A percentile compares a stretch with the other conserved stretches of the same genome.
Conservation (phyloP, 2,888 invertebrate species). For the Celastrina argiolus region DNA sequence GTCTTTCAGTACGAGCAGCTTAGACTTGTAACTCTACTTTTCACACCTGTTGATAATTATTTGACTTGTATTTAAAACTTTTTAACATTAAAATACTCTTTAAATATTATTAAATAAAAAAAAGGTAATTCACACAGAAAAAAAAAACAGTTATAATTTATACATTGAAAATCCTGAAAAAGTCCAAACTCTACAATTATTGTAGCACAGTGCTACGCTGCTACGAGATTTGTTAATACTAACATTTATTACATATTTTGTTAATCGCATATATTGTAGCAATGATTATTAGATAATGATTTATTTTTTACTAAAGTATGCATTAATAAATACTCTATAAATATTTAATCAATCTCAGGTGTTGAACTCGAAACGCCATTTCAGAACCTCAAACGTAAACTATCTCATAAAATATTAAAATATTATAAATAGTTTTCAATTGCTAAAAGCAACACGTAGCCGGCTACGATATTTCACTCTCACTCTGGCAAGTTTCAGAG, state of each 20-base stretch:
- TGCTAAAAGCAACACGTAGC: constrained; percentile 67
- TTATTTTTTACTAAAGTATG: constrained; percentile 19
- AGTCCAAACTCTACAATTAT: not conserved
- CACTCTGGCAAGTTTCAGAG: constrained; percentile 61
- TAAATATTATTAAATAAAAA: not conserved
- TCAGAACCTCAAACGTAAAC: constrained; percentile 16
- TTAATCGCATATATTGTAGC: too few species aligned
- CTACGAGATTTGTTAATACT: constrained; percentile 31
- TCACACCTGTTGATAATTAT: not conserved
- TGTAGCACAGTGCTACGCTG: constrained; percentile 36
- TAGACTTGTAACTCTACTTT: constrained; percentile 19
- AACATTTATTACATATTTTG: too few species aligned
- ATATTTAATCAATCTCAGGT: constrained; percentile 13
- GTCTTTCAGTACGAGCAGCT: not conserved
- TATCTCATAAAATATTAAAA: constrained; percentile 35
- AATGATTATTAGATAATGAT: not conserved
- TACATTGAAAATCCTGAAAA: not conserved
- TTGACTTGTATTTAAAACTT: not conserved
- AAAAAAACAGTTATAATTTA: not conserved
- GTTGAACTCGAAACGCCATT: constrained; percentile 5
- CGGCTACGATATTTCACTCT: constrained; percentile 60
- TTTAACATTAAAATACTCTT: not conserved
- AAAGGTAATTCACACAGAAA: not conserved
- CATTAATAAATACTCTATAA: not conserved
- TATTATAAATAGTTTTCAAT: constrained; percentile 45